Evolutionary conservation across 1,140 invertebrate genomes (phyloP).

Genomic region (Drosophila mayri): DNA sequence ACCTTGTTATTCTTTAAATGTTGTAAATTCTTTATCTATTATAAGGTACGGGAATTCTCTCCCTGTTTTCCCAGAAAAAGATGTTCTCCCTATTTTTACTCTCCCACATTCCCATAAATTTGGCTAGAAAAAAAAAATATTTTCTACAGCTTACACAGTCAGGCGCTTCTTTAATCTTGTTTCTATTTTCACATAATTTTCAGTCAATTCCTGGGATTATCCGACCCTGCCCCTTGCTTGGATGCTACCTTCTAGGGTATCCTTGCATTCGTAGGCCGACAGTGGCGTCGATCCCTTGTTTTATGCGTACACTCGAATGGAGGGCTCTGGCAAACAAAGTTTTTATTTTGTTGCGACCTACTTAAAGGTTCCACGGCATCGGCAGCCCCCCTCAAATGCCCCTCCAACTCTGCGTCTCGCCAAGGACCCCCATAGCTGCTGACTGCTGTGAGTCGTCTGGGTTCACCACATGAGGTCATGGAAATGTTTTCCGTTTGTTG

Average conservation of each 20-base stretch:
- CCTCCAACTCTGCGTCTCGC: constrained; percentile 1
- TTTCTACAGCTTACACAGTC: constrained; percentile 1
- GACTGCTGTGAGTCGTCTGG: constrained; percentile 40
- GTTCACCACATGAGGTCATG: constrained; percentile 61
- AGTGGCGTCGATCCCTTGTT: constrained; percentile 33
- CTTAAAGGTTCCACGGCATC: constrained; percentile 33
- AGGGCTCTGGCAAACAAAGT: constrained; percentile 47
- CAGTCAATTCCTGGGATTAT: constrained; percentile 44
- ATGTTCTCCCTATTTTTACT: background rate
- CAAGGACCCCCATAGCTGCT: constrained; percentile 2
- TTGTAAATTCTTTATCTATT: background rate
- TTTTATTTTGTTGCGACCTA: constrained; percentile 55
- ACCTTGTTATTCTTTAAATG: background rate
- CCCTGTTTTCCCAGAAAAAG: background rate
- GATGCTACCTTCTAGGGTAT: constrained; percentile 36
- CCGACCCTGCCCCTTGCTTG: constrained; percentile 1
- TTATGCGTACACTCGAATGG: constrained; percentile 38
- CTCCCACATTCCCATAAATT: constrained; percentile 18
- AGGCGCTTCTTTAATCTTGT: constrained; percentile 20
- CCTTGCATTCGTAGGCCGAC: constrained; percentile 14
- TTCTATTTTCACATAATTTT: constrained; percentile 47
- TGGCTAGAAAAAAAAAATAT: background rate
- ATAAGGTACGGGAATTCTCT: background rate
- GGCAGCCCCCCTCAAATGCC: background rate
- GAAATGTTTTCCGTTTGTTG: constrained; percentile 57